Base-by-base conservation (phyloP, 2,113 vertebrate species). In the Xiphias gladius region DNA sequence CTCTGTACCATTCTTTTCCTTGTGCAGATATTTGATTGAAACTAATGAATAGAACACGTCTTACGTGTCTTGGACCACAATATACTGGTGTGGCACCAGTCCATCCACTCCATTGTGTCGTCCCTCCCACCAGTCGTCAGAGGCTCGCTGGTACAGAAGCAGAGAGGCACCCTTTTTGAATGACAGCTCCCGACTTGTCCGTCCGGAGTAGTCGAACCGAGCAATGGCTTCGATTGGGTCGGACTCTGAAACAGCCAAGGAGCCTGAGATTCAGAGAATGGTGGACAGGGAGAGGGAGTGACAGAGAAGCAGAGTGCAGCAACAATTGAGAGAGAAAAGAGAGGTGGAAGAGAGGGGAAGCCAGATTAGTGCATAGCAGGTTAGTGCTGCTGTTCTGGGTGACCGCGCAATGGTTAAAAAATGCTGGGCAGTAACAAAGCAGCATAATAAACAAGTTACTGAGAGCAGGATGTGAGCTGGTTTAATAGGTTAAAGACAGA, bases 121-220 rank as follows among this genome's bases (percentile, higher is more conserved):
- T 1, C 98, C 98, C 93, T 99, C 97, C 98, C 98, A 99, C 98
- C 98, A 99, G 94, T 99, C 98, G 0, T 97, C 97, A 0, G 98
- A 99, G 41, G 97, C 98, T 2, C 98, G 93, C 79, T 97, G 96
- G 88, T 95, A 98, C 3, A 99, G 96, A 24, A 98, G 91, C 88
- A 99, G 94, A 0, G 96, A 96, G 0, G 97, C 97, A 2, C 98
- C 98, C 82, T 99, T 99, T 87, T 98, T 98, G 80, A 98, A 99
- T 30, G 97, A 97, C 22, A 99, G 95, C 94, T 99, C 98, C 35
- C 96, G 95, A 4, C 95, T 96, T 24, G 96, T 98, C 80, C 98
- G 96, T 73, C 98, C 98, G 14, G 95, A 67, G 86, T 99, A 99
- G 95, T 99, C 98, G 59, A 98, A 99, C 86, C 96, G 97, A 48